phyloP scores from a whole-genome alignment of 2,113 vertebrate genomes.

The Climacteris rufus region DNA sequence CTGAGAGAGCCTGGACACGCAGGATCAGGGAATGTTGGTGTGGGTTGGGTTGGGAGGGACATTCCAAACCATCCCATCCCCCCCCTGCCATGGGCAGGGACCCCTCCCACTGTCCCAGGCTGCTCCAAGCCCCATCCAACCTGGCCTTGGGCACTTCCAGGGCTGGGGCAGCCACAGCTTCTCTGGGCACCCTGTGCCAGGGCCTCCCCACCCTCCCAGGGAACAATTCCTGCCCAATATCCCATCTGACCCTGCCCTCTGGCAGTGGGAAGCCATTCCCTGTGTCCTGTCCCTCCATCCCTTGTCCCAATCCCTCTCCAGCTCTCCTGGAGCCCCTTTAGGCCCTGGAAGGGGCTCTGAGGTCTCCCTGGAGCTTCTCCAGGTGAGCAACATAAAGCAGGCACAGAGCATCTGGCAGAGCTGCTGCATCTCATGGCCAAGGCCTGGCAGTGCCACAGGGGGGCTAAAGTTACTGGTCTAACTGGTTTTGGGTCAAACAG shows the following conservation, averaged over 20 bases:
- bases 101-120: rapidly evolving
- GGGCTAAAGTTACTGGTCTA: not conserved
- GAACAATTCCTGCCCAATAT: not conserved
- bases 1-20: rapidly evolving
- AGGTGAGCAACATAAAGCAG: not conserved
- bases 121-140: rapidly evolving
- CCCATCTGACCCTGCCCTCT: not conserved
- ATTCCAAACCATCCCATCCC: not conserved
- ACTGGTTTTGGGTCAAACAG: not conserved
- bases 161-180: not conserved
- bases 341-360: not conserved
- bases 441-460: not conserved
- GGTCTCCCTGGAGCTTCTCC: rapidly evolving
- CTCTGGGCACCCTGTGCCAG: not conserved
- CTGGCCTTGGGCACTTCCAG: not conserved
- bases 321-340: not conserved
- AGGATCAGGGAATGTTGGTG: not conserved
- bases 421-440: not conserved
- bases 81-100: not conserved
- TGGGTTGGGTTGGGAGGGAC: not conserved
- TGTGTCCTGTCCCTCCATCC: not conserved
- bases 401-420: not conserved
- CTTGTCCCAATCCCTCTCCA: not conserved
- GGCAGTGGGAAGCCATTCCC: not conserved
- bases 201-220: not conserved